Percentiles rank a stretch among this genome's conserved stretches.
These are phyloP conservation scores for Zaprionus inermis DNA, from an alignment of 1,140 invertebrate species.

Conservation along the genomic window DNA sequence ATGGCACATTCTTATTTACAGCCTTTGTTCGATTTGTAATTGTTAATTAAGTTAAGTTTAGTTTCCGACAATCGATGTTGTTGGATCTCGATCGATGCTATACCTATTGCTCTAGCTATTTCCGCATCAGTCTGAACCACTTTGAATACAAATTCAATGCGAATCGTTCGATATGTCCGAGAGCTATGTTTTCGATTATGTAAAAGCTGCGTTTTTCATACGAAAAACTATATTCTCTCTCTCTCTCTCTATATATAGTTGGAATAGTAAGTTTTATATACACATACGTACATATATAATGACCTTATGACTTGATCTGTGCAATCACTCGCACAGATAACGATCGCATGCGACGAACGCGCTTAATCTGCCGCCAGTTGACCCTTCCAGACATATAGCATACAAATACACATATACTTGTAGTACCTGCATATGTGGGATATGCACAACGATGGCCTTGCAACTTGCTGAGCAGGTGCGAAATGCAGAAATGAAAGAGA, in stretches of 20 bases:
- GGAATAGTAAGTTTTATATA: background rate
- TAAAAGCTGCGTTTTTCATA: background rate
- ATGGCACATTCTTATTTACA: background rate
- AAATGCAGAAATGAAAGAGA: constrained; percentile 24
- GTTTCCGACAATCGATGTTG: background rate
- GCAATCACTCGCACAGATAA: background rate
- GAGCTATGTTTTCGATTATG: background rate
- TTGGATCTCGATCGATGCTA: background rate
- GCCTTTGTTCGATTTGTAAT: background rate
- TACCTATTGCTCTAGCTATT: background rate
- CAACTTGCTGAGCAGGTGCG: constrained; percentile 63
- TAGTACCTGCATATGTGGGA: background rate
- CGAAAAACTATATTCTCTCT: background rate
- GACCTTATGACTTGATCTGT: background rate
- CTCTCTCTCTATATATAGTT: too few relatives aligned
- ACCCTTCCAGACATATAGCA: background rate
- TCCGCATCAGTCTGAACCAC: constrained; percentile 3
- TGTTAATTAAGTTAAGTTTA: background rate
- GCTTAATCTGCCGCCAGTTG: constrained; percentile 4
- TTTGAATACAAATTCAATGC: constrained; percentile 1
- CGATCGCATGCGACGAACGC: background rate
- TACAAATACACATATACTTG: background rate
- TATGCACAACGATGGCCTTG: constrained; percentile 56
- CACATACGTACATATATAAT: background rate
- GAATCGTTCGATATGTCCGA: background rate